Conservation (phyloP, 2,113 vertebrate genomes). For the Tylochromis polylepis region DNA sequence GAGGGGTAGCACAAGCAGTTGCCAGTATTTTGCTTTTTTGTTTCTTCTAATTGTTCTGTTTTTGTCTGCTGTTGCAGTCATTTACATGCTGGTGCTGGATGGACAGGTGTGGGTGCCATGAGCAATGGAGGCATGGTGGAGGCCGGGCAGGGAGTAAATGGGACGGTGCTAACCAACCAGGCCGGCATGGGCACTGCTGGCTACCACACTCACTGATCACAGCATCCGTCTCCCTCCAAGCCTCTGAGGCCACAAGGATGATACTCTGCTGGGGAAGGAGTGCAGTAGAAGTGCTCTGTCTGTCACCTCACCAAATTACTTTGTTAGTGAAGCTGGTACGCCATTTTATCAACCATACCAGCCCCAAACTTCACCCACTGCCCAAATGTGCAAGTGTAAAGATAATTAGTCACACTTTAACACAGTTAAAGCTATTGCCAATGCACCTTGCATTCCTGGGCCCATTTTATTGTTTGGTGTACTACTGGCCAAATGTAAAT, state of each 20-base stretch:
- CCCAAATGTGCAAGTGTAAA: slow-evolving; percentile 50
- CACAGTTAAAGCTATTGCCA: slow-evolving; percentile 27
- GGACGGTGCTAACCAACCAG: slow-evolving; percentile 84
- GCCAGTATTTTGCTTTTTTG: not conserved
- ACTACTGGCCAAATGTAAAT: slow-evolving; percentile 53
- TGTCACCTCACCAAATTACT: slow-evolving; percentile 42
- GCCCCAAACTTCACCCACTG: slow-evolving; percentile 47
- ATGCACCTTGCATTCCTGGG: slow-evolving; percentile 44
- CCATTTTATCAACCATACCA: slow-evolving; percentile 32
- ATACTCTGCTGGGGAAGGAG: slow-evolving; percentile 43
- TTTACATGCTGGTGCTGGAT: slow-evolving; percentile 83
- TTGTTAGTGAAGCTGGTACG: slow-evolving; percentile 43
- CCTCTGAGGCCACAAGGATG: slow-evolving; percentile 34
- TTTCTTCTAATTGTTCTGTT: not conserved
- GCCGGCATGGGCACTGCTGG: slow-evolving; percentile 86
- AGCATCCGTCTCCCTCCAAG: not conserved
- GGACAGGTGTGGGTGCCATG: slow-evolving; percentile 80
- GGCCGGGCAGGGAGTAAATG: slow-evolving; percentile 84
- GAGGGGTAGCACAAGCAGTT: not conserved
- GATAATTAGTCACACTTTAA: slow-evolving; percentile 30
- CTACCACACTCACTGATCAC: slow-evolving; percentile 87
- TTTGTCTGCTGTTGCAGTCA: slow-evolving; percentile 69
- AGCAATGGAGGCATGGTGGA: slow-evolving; percentile 73
- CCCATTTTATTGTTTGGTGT: slow-evolving; percentile 47
- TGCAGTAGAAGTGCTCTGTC: slow-evolving; percentile 37